These are phyloP conservation scores for Zeugodacus cucurbitae DNA, from an alignment of 1,140 invertebrate species.

Conservation along the genomic window DNA sequence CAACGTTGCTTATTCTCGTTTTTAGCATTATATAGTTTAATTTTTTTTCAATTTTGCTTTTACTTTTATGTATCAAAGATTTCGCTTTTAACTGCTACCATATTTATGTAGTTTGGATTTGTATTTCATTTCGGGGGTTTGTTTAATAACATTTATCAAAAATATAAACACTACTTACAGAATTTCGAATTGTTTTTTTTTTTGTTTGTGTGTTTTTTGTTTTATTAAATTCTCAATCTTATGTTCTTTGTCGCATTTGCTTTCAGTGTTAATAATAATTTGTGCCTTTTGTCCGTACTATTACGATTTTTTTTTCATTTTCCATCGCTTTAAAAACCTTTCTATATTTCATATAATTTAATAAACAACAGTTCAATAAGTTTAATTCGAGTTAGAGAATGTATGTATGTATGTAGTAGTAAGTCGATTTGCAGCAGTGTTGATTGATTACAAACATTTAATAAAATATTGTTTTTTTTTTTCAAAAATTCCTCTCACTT, in stretches of 20 bases:
- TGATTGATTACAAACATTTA: not conserved
- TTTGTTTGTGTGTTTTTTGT: not conserved
- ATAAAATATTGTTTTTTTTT: not conserved
- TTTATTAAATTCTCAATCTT: constrained; percentile 20
- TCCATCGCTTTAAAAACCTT: not conserved
- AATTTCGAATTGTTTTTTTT: constrained; percentile 1
- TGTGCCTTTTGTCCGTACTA: constrained; percentile 28
- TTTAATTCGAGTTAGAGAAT: constrained; percentile 7
- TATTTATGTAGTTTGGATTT: not conserved
- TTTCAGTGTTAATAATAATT: constrained; percentile 16
- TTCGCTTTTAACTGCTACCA: not conserved
- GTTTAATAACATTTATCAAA: constrained; percentile 42
- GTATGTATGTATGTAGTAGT: not conserved
- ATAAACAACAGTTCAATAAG: constrained; percentile 33
- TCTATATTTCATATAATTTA: not conserved
- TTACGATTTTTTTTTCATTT: not conserved
- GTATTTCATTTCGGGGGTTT: constrained; percentile 15
- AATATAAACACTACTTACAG: constrained; percentile 40
- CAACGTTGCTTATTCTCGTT: not conserved
- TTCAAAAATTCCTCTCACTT: not conserved
- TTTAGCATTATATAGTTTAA: no score
- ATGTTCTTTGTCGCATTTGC: not conserved
- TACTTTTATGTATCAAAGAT: not conserved
- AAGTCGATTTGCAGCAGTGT: constrained; percentile 16
- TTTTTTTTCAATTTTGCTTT: not conserved